Evolutionary conservation across 2,888 invertebrate species (phyloP).

Genomic region (Bimastos eiseni): DNA sequence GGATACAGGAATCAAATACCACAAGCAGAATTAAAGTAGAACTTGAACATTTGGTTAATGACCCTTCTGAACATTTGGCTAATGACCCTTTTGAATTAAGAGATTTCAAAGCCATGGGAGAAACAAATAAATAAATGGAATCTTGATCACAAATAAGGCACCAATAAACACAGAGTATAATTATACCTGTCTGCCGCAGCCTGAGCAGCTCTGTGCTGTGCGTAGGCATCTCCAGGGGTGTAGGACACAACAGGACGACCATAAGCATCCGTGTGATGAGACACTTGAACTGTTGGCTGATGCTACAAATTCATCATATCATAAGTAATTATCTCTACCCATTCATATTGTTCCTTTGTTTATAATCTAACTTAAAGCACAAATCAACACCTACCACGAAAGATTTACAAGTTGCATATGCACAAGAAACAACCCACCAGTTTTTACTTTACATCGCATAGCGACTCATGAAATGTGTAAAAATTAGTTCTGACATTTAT

Average conservation of each 20-base stretch:
- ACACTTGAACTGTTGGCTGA: not conserved
- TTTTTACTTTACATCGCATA: not conserved
- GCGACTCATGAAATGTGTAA: not conserved
- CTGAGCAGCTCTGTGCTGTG: not conserved
- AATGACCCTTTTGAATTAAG: not conserved
- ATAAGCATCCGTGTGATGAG: conserved; percentile 18
- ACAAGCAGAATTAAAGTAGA: not conserved
- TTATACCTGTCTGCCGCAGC: not conserved
- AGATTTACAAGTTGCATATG: too few species aligned
- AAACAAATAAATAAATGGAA: not conserved
- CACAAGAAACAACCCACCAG: too few species aligned
- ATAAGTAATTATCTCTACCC: not conserved
- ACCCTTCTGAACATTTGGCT: not conserved
- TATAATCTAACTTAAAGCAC: not conserved
- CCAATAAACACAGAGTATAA: not conserved
- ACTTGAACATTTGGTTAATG: not conserved
- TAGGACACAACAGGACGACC: conserved; percentile 1
- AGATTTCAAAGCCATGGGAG: not conserved
- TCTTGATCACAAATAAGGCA: not conserved
- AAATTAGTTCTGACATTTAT: not conserved
- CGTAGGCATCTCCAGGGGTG: conserved; percentile 17
- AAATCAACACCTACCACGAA: too few species aligned
- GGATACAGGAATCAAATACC: too few species aligned
- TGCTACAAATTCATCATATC: conserved; percentile 7
- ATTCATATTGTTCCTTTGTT: not conserved